phyloP scores from a whole-genome alignment of 1,140 invertebrate species.

The Drosophila bipectinata region DNA sequence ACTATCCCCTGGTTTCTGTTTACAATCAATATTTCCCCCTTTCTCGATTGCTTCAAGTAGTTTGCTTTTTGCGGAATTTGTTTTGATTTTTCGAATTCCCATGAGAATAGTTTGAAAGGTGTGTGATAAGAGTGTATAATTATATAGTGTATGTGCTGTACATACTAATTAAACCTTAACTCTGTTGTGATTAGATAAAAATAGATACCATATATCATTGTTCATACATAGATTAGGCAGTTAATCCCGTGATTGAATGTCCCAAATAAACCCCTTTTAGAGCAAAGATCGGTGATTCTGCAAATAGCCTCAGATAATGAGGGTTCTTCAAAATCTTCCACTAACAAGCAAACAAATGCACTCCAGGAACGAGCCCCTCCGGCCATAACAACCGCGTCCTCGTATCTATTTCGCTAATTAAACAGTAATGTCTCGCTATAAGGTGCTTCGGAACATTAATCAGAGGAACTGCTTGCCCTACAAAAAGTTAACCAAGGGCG shows the following conservation, averaged over 20 bases:
- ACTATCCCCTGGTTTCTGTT: constrained; percentile 10
- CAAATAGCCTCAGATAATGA: constrained; percentile 16
- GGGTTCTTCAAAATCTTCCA: constrained; percentile 24
- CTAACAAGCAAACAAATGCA: constrained; percentile 8
- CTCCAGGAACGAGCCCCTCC: constrained; percentile 26
- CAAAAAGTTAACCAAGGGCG: constrained; percentile 29
- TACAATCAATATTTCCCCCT: constrained; percentile 32
- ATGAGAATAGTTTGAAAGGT: no score
- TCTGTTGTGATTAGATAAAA: constrained; percentile 1
- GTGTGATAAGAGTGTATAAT: no score
- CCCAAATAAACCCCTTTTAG: neutral
- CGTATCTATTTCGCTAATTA: constrained; percentile 28
- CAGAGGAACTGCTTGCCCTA: constrained; percentile 29
- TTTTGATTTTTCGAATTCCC: neutral
- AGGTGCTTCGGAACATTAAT: constrained; percentile 17
- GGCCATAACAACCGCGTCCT: neutral
- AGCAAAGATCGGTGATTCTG: constrained; percentile 8
- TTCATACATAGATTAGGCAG: constrained; percentile 11
- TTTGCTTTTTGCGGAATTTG: neutral
- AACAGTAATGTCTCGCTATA: constrained; percentile 11
- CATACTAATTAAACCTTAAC: no score
- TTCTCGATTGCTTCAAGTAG: neutral
- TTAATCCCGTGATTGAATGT: constrained; percentile 1
- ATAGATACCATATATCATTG: neutral
- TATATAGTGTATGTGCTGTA: no score